Evolutionary conservation across 35 echinoderm and acorn worm genomes (phyloP), one percentile per base, ranked within the genome.

Genomic region (Heliocidaris tuberculata): DNA sequence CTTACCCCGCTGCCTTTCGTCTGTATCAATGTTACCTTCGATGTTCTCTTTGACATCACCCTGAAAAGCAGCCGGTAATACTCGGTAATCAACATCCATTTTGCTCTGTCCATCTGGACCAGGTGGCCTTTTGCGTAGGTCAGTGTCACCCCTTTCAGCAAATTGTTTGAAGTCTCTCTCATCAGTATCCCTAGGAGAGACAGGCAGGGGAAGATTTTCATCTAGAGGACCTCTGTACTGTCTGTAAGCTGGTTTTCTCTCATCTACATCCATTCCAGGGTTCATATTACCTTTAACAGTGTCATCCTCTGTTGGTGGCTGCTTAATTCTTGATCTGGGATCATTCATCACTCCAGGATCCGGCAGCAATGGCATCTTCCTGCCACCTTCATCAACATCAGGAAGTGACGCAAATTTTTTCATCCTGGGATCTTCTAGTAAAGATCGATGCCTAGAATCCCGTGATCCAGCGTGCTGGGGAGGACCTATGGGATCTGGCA

Each of bases 191-290:
- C 16, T 59, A 50, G 91, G 91, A 50, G 91, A 11, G 12, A 93
- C 31, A 15, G 91, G 91, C 9, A 50, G 48, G 31, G 91, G 91
- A 93, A 50, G 48, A 4, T 59, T 59, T 10, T 93, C 48, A 49
- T 59, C 48, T 48, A 59, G n/a, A 59, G 91, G 91, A 48, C 91
- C 50, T 50, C 29, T 59, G 13, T 59, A 49, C 47, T 32, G 50
- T 30, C 29, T 52, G 50, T 52, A 93, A 5, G 29, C 30, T n/a
- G 5, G 47, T 59, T 93, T 93, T n/a, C 91, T 49, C 91, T 93
- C 91, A 93, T 93, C 91, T 52, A 93, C 91, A 93, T 93, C 91
- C 50, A 30, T 30, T 93, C 48, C 91, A 59, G 87, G 87, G 31
- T 89, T 48, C 29, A 89, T 24, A 89, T 42, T 48, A 17, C 19